A percentile compares a stretch with the other conserved stretches of the same genome.
These are phyloP conservation scores for Leucophenga maculata DNA, from an alignment of 2,888 invertebrate species.

Conservation along the genomic window DNA sequence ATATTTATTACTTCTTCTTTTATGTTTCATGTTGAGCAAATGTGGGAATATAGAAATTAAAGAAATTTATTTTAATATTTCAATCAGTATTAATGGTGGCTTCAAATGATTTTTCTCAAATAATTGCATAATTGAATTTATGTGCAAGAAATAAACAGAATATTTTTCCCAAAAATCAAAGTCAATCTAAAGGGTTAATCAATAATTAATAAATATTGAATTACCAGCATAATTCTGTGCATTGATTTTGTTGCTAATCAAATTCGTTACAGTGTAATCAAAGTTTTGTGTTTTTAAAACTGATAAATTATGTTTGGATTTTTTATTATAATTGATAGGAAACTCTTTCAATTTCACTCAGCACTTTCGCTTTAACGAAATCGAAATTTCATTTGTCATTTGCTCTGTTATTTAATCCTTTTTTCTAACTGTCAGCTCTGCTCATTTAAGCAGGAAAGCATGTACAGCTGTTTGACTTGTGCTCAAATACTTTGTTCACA, in stretches of 20 bases:
- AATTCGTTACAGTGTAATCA: conserved; percentile 28
- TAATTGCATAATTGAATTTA: conserved; percentile 18
- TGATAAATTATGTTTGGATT: too few species aligned
- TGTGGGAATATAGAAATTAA: conserved; percentile 12
- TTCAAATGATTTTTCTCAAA: conserved; percentile 9
- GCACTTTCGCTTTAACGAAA: conserved; percentile 14
- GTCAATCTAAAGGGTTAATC: too few species aligned
- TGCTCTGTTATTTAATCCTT: conserved; percentile 56
- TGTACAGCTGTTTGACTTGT: conserved; percentile 54
- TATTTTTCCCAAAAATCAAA: too few species aligned
- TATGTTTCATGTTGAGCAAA: background rate
- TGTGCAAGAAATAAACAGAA: background rate
- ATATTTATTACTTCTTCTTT: background rate
- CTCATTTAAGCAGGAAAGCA: background rate
- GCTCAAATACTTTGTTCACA: conserved; percentile 56
- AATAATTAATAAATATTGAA: too few species aligned
- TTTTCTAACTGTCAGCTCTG: conserved; percentile 32
- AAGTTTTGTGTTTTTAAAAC: background rate
- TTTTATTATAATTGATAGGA: background rate
- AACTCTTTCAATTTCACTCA: background rate
- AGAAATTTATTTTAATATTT: conserved; percentile 2
- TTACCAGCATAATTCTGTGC: conserved; percentile 25
- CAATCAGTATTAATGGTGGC: background rate
- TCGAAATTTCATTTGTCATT: conserved; percentile 33
- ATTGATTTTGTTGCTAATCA: conserved; percentile 45